These are phyloP conservation scores for Apomyelois bistriatella DNA, from an alignment of 2,888 invertebrate genomes.

Conservation along the genomic window DNA sequence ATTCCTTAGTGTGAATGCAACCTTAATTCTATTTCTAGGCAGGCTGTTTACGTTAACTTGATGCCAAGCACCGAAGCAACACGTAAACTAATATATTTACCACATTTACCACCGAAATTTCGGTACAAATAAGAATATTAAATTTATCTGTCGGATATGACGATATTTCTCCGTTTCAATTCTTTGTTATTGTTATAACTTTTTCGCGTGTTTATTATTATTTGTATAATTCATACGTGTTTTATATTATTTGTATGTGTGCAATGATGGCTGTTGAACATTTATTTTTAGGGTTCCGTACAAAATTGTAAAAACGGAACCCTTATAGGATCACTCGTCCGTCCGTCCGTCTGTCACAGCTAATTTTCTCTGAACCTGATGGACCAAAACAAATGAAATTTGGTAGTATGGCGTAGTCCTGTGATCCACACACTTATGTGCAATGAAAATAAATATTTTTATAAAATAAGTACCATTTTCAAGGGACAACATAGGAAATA, in stretches of 20 bases:
- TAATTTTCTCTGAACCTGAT: too few relatives aligned
- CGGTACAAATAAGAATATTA: not conserved
- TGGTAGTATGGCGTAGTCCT: too few relatives aligned
- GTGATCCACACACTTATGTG: too few relatives aligned
- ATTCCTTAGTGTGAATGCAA: not conserved
- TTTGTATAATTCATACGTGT: not conserved
- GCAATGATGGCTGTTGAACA: too few relatives aligned
- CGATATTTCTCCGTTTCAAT: not conserved
- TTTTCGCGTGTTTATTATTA: not conserved
- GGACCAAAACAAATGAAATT: too few relatives aligned
- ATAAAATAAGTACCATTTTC: too few relatives aligned
- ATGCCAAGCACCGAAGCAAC: not conserved
- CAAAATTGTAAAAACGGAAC: too few relatives aligned
- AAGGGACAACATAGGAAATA: too few relatives aligned
- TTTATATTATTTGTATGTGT: not conserved
- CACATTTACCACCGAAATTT: not conserved
- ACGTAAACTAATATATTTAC: slow-evolving; percentile 1
- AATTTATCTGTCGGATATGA: not conserved
- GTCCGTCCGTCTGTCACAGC: too few relatives aligned
- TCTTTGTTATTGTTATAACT: slow-evolving; percentile 1
- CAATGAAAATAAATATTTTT: too few relatives aligned
- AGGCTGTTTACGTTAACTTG: not conserved
- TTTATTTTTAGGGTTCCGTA: too few relatives aligned
- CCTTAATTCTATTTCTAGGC: not conserved
- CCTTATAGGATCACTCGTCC: too few relatives aligned